Conservation (phyloP, 2,797 vertebrate species). For the Spinibarbus caldwelli region DNA sequence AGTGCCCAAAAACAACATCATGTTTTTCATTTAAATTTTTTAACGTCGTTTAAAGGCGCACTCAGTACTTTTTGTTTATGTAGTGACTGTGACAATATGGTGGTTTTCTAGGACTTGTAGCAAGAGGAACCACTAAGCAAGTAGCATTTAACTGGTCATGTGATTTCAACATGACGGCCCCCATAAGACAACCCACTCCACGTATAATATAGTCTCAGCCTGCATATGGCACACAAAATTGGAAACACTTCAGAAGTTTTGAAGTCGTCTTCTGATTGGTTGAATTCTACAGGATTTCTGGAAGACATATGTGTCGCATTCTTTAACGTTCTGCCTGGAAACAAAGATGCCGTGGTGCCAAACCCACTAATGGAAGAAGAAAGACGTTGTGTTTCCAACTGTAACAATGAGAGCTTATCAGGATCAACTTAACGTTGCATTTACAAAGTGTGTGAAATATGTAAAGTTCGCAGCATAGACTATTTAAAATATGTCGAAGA, state of each 20-base stretch:
- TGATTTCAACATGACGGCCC: neutral
- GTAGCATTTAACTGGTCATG: neutral
- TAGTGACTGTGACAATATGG: neutral
- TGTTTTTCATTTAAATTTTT: too few species aligned
- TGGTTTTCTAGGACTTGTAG: neutral
- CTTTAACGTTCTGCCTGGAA: neutral
- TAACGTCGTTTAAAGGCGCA: neutral
- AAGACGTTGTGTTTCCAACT: too few species aligned
- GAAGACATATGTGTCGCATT: neutral
- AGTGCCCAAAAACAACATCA: neutral
- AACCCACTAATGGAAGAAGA: neutral
- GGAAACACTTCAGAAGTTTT: neutral
- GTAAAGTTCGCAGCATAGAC: too few species aligned
- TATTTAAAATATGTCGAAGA: too few species aligned
- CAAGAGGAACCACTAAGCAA: neutral
- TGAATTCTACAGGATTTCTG: neutral
- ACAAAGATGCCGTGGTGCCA: neutral
- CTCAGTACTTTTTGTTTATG: neutral
- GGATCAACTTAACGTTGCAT: too few species aligned
- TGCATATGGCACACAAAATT: neutral
- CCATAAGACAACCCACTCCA: neutral
- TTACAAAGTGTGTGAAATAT: too few species aligned
- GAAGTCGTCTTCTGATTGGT: neutral
- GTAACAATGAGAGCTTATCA: too few species aligned
- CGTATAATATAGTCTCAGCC: neutral